Conservation (phyloP, 2,797 vertebrate species). For the Triplophysa yarkandensis region DNA sequence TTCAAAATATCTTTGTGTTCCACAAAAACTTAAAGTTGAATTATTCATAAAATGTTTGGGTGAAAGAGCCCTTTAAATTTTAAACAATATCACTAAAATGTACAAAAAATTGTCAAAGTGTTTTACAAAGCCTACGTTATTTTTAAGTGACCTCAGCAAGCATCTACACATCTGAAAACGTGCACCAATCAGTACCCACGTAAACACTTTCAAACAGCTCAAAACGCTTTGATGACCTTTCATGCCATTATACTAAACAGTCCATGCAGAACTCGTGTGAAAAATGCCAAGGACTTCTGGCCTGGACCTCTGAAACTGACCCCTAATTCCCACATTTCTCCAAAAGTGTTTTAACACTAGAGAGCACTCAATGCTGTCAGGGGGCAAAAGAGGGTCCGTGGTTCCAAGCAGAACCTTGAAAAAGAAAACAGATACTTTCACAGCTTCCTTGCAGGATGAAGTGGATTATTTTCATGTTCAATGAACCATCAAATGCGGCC, state of each 20-base stretch:
- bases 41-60: too few relatives aligned
- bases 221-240: slow-evolving; percentile 11
- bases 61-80: too few relatives aligned
- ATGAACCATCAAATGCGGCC: slow-evolving; percentile 78
- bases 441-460: slow-evolving; percentile 66
- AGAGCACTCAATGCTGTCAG: slow-evolving; percentile 14
- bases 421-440: slow-evolving; percentile 61
- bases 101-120: neutral
- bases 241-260: slow-evolving; percentile 48
- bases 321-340: slow-evolving; percentile 36
- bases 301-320: slow-evolving; percentile 20
- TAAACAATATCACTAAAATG: too few relatives aligned
- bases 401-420: slow-evolving; percentile 24
- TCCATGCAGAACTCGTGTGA: slow-evolving; percentile 35
- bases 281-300: slow-evolving; percentile 26
- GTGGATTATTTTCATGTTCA: slow-evolving; percentile 73
- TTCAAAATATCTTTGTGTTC: too few relatives aligned
- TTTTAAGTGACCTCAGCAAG: neutral
- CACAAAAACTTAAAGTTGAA: too few relatives aligned
- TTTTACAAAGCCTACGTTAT: neutral
- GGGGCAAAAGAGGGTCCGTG: slow-evolving; percentile 8
- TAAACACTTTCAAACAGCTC: slow-evolving; percentile 19
- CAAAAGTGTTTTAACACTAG: slow-evolving; percentile 24
- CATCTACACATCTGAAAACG: neutral
- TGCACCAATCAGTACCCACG: slow-evolving; percentile 24